Conservation (phyloP, 2,797 vertebrate genomes). For the Melanotaenia boesemani region DNA sequence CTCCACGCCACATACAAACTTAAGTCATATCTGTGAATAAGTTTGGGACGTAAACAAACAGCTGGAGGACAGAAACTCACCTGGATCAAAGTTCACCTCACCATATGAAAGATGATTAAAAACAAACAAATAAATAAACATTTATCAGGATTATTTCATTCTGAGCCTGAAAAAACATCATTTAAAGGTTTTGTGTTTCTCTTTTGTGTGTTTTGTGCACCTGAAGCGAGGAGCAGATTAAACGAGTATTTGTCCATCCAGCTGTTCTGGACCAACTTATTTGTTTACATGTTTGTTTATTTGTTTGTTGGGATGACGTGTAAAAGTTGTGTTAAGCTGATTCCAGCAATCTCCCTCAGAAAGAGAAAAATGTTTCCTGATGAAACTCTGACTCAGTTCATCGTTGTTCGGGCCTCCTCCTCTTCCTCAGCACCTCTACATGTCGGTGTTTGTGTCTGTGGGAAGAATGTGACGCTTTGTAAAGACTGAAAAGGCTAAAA, state of each 20-base stretch:
- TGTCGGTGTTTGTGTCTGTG: constrained; percentile 65
- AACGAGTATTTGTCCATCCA: constrained; percentile 41
- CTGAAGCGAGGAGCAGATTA: too few species aligned
- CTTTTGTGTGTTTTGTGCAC: too few species aligned
- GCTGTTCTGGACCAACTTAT: constrained; percentile 42
- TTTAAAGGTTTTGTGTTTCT: too few species aligned
- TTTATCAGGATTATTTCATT: too few species aligned
- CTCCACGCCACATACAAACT: constrained; percentile 76
- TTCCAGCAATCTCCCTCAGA: constrained; percentile 22
- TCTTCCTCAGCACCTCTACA: constrained; percentile 16
- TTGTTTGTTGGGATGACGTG: constrained; percentile 37
- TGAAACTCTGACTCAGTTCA: constrained; percentile 61
- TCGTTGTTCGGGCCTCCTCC: constrained; percentile 52
- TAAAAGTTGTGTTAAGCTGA: constrained; percentile 12
- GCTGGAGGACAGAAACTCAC: too few species aligned
- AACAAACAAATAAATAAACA: too few species aligned
- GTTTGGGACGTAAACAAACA: too few species aligned
- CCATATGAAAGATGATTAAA: too few species aligned
- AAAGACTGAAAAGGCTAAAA: constrained; percentile 54
- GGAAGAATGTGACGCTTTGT: constrained; percentile 68
- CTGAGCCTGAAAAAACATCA: too few species aligned
- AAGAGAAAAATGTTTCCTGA: constrained; percentile 25
- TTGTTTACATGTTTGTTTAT: background rate
- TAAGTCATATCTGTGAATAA: constrained; percentile 48
- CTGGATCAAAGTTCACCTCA: too few species aligned